Conservation (phyloP, 1,140 invertebrate species). For the Zaprionus vittiger region DNA sequence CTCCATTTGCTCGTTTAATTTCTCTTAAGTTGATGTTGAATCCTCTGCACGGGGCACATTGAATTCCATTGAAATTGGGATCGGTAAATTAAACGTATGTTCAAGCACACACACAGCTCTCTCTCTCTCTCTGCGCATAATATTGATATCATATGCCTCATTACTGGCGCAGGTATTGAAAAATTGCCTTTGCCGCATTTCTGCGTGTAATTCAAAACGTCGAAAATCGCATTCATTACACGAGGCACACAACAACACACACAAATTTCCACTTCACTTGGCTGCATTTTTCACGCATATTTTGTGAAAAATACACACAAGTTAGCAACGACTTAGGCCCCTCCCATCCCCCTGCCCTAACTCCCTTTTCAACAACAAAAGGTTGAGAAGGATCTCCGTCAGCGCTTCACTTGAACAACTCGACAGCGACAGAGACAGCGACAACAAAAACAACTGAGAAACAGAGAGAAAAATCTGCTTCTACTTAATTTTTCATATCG, state of each 20-base stretch:
- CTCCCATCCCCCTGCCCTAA: neutral
- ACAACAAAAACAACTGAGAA: slow-evolving; percentile 27
- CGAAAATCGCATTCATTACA: slow-evolving; percentile 61
- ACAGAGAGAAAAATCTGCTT: slow-evolving; percentile 33
- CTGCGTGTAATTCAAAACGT: slow-evolving; percentile 61
- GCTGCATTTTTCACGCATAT: slow-evolving; percentile 49
- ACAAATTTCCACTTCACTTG: slow-evolving; percentile 46
- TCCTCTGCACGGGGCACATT: neutral
- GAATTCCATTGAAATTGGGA: neutral
- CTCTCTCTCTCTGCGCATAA: neutral
- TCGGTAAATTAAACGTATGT: slow-evolving; percentile 18
- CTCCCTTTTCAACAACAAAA: slow-evolving; percentile 12
- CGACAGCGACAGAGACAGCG: slow-evolving; percentile 44
- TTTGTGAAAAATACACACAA: slow-evolving; percentile 55
- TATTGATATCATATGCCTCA: slow-evolving; percentile 8
- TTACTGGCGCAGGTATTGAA: neutral
- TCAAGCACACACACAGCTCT: neutral
- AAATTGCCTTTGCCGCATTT: slow-evolving; percentile 47
- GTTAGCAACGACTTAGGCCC: neutral
- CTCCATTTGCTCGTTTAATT: neutral
- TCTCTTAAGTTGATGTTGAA: neutral
- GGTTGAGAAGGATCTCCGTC: slow-evolving; percentile 43
- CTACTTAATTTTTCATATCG: slow-evolving; percentile 76
- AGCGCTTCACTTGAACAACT: slow-evolving; percentile 62
- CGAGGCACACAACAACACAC: slow-evolving; percentile 4